phyloP scores from a whole-genome alignment of 2,113 vertebrate genomes.

The Choloepus hoffmanni region DNA sequence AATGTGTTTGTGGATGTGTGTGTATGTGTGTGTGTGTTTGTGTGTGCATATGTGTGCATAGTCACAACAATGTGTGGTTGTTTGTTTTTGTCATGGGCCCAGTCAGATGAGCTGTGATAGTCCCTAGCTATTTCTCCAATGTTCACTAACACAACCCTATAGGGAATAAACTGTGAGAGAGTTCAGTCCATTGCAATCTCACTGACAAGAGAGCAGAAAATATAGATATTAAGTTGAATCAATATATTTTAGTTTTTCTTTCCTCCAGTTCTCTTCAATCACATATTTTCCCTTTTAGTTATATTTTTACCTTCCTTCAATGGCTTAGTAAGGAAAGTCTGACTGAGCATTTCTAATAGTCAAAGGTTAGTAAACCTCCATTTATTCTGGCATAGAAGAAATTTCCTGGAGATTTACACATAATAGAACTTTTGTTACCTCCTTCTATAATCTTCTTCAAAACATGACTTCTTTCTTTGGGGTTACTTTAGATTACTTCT shows the following conservation, averaged over 20 bases:
- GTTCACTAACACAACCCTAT: neutral
- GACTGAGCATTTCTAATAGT: neutral
- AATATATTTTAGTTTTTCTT: neutral
- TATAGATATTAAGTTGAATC: neutral
- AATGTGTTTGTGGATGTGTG: neutral
- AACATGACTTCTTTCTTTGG: neutral
- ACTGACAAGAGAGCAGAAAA: neutral
- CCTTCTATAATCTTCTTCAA: neutral
- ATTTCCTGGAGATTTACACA: neutral
- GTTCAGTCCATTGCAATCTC: neutral
- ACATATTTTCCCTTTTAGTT: neutral
- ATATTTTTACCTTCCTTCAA: neutral
- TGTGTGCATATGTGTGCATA: rapidly evolving
- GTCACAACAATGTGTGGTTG: neutral
- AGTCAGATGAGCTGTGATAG: neutral
- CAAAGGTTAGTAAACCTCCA: neutral
- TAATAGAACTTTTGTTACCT: neutral
- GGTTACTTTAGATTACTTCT: neutral
- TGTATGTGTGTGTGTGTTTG: neutral
- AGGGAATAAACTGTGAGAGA: neutral
- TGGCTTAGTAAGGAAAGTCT: neutral
- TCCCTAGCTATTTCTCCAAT: neutral
- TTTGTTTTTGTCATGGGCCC: neutral
- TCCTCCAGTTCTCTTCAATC: neutral
- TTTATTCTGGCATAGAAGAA: neutral